Percentiles rank a stretch among this genome's conserved stretches.
Evolutionary conservation across 2,888 invertebrate species (phyloP).

Genomic region (Ramazzottius varieornatus): DNA sequence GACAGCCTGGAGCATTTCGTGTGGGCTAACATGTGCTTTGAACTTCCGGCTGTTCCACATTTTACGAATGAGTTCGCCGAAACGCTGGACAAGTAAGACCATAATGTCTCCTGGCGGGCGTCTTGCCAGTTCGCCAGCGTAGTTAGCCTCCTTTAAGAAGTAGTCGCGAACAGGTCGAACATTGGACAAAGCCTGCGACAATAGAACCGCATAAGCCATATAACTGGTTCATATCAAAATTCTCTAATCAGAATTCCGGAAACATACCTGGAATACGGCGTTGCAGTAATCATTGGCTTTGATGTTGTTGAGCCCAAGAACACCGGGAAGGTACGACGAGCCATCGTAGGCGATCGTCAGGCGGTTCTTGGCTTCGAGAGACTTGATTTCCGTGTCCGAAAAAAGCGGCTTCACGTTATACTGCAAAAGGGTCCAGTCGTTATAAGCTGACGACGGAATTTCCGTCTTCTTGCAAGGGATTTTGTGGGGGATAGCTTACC

Average conservation of each 20-base stretch:
- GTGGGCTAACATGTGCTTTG: slow-evolving; percentile 96
- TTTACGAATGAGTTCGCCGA: slow-evolving; percentile 82
- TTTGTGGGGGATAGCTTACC: slow-evolving; percentile 17
- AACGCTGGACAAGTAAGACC: slow-evolving; percentile 58
- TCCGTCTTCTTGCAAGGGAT: background rate
- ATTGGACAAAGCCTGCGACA: slow-evolving; percentile 56
- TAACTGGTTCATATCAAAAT: background rate
- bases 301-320: slow-evolving; percentile 93
- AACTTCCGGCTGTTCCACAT: slow-evolving; percentile 97
- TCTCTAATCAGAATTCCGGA: no score
- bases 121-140: slow-evolving; percentile 40
- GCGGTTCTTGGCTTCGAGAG: slow-evolving; percentile 51
- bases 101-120: slow-evolving; percentile 83
- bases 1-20: slow-evolving; percentile 97
- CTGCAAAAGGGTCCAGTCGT: no score
- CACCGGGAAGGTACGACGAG: slow-evolving; percentile 73
- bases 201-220: slow-evolving; percentile 6
- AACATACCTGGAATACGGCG: slow-evolving; percentile 63
- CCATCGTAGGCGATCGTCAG: slow-evolving; percentile 83
- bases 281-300: slow-evolving; percentile 99
- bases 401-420: slow-evolving; percentile 95
- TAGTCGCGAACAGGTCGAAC: slow-evolving; percentile 79
- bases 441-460: no score
- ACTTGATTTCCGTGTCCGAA: slow-evolving; percentile 47
- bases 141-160: slow-evolving; percentile 76